Evolutionary conservation across 2,888 invertebrate genomes (phyloP).

Genomic region (Lasioglossum lativentre): DNA sequence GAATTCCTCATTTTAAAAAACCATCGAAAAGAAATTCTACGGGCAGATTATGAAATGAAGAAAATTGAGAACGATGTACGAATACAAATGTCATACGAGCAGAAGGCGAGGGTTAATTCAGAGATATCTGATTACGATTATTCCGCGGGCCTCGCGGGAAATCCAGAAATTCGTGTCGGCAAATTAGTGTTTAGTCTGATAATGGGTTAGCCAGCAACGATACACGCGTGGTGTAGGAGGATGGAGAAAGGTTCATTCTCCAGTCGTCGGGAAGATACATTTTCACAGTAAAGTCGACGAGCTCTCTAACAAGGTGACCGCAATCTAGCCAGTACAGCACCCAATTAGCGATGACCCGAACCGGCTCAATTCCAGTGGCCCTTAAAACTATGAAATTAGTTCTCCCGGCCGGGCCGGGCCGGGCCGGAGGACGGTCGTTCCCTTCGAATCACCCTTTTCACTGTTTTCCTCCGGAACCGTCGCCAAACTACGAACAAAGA

Average conservation of each 20-base stretch:
- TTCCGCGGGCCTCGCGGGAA: background rate
- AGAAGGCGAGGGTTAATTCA: background rate
- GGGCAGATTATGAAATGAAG: background rate
- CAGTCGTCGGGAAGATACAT: constrained; percentile 51
- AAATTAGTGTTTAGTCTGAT: constrained; percentile 12
- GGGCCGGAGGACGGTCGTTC: constrained; percentile 35
- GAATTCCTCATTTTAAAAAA: background rate
- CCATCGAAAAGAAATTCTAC: no score
- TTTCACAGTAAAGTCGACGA: constrained; percentile 59
- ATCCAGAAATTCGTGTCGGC: constrained; percentile 14
- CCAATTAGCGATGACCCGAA: constrained; percentile 76
- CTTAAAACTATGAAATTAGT: constrained; percentile 69
- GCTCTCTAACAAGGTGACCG: constrained; percentile 74
- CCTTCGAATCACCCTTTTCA: constrained; percentile 41
- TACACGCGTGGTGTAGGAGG: constrained; percentile 27
- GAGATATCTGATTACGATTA: background rate
- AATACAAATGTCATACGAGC: background rate
- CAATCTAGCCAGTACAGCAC: constrained; percentile 70
- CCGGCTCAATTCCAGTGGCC: constrained; percentile 67
- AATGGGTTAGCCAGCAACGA: constrained; percentile 23
- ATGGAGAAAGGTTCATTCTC: constrained; percentile 41
- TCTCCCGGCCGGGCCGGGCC: constrained; percentile 42
- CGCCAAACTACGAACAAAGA: constrained; percentile 25
- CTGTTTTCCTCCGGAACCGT: constrained; percentile 25
- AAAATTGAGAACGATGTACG: background rate